Evolutionary conservation across 2,888 invertebrate species (phyloP), one percentile per base, ranked within the genome.

Genomic region (Eutolmus rufibarbis): DNA sequence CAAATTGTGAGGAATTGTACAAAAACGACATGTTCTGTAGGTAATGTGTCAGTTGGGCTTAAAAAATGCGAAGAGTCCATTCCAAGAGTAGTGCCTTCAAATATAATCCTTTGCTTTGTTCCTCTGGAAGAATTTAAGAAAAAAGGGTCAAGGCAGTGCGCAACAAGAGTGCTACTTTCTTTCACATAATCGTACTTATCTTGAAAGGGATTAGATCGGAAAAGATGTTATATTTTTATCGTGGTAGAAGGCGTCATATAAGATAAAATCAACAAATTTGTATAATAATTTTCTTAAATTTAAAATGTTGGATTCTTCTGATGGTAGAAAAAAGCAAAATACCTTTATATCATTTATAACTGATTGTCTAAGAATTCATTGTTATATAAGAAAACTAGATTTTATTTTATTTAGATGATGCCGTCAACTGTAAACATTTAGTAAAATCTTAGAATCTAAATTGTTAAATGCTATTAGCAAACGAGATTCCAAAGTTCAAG

Each of bases 151-250:
- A 77, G 40, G 19, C 34, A 23, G 40, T n/a, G 28, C 37, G 12
- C 16, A 77, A 16, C n/a, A 77, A 77, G 40, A 37, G 77, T 77
- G 28, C 37, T 34, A 77, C n/a, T 19, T 77, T 34, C 77, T 77
- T 77, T 77, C 31, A 43, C 51, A 82, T 81, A 51, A 87, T 79
- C n/a, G 14, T n/a, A n/a, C 51, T 40, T 37, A 37, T 81, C 19
- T 28, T 51, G 88, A 31, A 46, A 77, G 77, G 87, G 89, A 88
- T 90, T 77, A 74, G 51, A 74, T 77, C 28, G 40, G 5, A 37
- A 81, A 79, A 57, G 81, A 87, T 78, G 81, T 82, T 43, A 74
- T 85, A n/a, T 91, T 91, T 91, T 91, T 90, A 90, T 90, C 89
- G 14, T 16, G 43, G 43, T 16, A 4, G 14, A 46, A 88, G 86